Conservation (phyloP, 2,113 vertebrate genomes). For the human (Homo sapiens) region GRCh38 chr12:107252501-107253000, state of each 20-base stretch:
- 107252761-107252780: not conserved
- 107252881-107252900: not conserved
- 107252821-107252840: not conserved
- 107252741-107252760: not conserved
- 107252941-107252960: not conserved
- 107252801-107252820: not conserved
- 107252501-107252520: not conserved
- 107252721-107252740: not conserved
- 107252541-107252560: not conserved
- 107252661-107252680: not conserved
- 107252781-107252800: not conserved
- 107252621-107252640: not conserved
- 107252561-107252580: not conserved
- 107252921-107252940: not conserved
- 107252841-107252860: not conserved
- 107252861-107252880: not conserved
- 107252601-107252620: not conserved
- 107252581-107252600: not conserved
- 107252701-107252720: not conserved
- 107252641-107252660: not conserved
- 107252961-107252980: not conserved
- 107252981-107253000: not conserved
- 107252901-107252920: not conserved
- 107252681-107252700: not conserved
- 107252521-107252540: not conserved